These are phyloP conservation scores for Parasteatoda lunata DNA, from an alignment of 2,888 invertebrate genomes.

Conservation along the genomic window DNA sequence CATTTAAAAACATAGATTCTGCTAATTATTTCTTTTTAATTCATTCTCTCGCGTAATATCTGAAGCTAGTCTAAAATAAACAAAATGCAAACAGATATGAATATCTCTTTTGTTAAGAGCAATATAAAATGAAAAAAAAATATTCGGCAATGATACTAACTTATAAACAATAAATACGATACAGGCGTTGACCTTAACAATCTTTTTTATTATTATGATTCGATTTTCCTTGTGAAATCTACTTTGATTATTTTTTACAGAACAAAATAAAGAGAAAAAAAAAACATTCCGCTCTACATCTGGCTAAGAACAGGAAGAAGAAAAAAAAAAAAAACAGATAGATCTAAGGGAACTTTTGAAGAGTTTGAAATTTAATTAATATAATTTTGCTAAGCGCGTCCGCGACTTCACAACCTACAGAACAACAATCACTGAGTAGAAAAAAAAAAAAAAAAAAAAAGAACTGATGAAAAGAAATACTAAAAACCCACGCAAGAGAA, in stretches of 20 bases:
- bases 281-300: conserved; percentile 17
- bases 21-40: no score
- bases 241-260: not conserved
- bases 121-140: no score
- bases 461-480: not conserved
- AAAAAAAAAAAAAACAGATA: not conserved
- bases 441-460: conserved; percentile 16
- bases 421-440: not conserved
- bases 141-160: no score
- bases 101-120: no score
- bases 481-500: conserved; percentile 14
- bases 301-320: not conserved
- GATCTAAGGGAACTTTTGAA: not conserved
- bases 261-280: not conserved
- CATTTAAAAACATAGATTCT: no score
- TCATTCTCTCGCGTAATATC: no score
- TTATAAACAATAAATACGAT: no score
- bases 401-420: conserved; percentile 29
- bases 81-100: no score
- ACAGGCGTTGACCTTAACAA: no score
- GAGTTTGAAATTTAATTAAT: conserved; percentile 36
- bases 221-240: no score
- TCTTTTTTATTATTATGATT: no score
- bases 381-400: conserved; percentile 48
- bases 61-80: no score